Base-by-base conservation (phyloP, 1,140 invertebrate genomes). In the Trichoplusia ni region DNA sequence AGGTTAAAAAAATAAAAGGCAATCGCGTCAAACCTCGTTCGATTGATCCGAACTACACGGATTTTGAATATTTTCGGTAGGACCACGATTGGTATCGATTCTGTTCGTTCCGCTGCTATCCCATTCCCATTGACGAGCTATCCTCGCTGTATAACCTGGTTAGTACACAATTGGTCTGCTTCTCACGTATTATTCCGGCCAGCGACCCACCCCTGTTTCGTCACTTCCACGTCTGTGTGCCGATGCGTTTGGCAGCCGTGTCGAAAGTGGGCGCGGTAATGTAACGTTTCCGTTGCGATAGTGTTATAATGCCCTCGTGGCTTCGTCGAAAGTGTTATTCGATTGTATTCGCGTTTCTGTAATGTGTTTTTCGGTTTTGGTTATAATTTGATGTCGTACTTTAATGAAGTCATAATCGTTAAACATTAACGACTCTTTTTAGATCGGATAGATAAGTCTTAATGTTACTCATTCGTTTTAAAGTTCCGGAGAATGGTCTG, bases 211-310 rank as follows among this genome's bases (percentile, higher is more conserved):
- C 54, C 38, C 25, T 58, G 13, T 58, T 37, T 58, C 53, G 21
- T 18, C 53, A 58, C 37, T 18, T 42, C 53, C 53, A 56, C 19
- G 21, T 54, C 53, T 56, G 19, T 13, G 21, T 56, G 51, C 35
- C 19, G 13, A 25, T 54, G 33, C 51, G 33, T 54, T 54, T 38
- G 33, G 33, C 33, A 54, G 53, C 21, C 16, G 33, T 29, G 53
- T 58, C 16, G 53, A 42, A 42, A 58, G 23, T 58, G 37, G 53
- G 53, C 37, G 53, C 25, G 53, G 53, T 58, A 58, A 58, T 58
- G 37, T 58, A 5, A 42, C 37, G 37, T 37, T 58, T 58, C 53
- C 53, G 53, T 19, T 56, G 7, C 37, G 23, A 58, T 58, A 58
- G 13, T 9, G 53, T 25, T 46, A 46, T 46, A 23, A 56, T 38